phyloP scores from a whole-genome alignment of 2,113 vertebrate species.

The Lynx canadensis region DNA sequence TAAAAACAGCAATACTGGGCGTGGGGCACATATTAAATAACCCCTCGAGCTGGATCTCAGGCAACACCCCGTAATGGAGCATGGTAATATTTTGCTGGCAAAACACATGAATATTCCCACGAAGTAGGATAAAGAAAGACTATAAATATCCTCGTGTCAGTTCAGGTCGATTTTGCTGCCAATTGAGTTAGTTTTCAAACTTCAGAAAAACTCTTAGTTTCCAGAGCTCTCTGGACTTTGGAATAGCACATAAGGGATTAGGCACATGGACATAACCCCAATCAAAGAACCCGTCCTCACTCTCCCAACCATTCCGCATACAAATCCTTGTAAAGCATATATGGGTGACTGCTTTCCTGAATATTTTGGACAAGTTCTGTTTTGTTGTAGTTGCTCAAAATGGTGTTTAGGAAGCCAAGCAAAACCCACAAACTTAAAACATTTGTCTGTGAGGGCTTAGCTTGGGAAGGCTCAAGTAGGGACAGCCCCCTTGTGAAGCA shows the following conservation, averaged over 20 bases:
- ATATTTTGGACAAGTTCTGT: neutral
- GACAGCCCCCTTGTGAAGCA: neutral
- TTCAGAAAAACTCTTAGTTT: neutral
- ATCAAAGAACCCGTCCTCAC: neutral
- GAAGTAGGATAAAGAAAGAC: neutral
- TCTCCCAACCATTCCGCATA: neutral
- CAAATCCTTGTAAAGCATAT: neutral
- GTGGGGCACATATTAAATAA: neutral
- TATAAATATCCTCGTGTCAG: neutral
- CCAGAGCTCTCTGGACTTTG: neutral
- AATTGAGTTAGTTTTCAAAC: neutral
- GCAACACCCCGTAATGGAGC: neutral
- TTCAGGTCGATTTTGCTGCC: neutral
- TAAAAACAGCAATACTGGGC: neutral
- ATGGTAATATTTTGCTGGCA: neutral
- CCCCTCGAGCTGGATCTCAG: neutral
- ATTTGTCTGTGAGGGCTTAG: neutral
- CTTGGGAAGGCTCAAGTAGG: neutral
- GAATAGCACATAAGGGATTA: neutral
- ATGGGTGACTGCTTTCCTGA: neutral
- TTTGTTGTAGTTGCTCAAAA: neutral
- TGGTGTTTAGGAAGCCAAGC: conserved; percentile 34
- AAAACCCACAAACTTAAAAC: neutral
- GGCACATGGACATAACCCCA: neutral
- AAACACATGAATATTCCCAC: neutral